Evolutionary conservation across 2,113 vertebrate genomes (phyloP), one percentile per base, ranked within the genome.

Genomic region (Phainopepla nitens): DNA sequence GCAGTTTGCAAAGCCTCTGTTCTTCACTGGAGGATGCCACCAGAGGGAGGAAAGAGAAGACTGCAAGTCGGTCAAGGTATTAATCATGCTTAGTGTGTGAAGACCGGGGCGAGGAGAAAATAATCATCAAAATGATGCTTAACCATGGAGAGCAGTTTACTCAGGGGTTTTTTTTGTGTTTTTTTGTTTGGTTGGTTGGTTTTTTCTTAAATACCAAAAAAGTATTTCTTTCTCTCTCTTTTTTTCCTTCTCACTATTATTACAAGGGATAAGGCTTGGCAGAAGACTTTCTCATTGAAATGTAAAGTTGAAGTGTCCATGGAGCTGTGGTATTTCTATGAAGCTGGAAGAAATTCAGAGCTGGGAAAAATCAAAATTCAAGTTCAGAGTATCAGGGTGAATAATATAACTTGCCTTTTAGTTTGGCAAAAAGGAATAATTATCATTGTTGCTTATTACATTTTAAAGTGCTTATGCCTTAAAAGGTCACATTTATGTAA

Each of bases 201-300:
- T 56, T 68, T 39, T 4, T 15, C 11, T 47, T 69, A 11, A 77
- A 36, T 28, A 19, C 6, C 3, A 60, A 76, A 70, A 79, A 25
- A 5, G 1, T 2, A 4, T 0, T 1, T 2, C 56, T 10, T 35
- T 22, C 5, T 18, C 27, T 13, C 13, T 49, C 11, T n/a, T 42
- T n/a, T 36, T 17, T 54, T 25, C 20, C 10, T 56, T 76, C 13
- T 83, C 31, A 44, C 11, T 58, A 8, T 78, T 56, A 41, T 25
- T 78, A 28, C 31, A 50, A 81, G 14, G 42, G 36, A 1, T 50
- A 71, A 90, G 15, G 4, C 27, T 75, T 86, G 39, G 23, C 47
- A 80, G 47, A 79, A 85, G 13, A 20, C 5, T 50, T 61, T 68
- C 33, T 80, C 18, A 50, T 12, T 80, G 44, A 86, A 82, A 90